phyloP scores from a whole-genome alignment of 1,140 invertebrate species.

The Anagrus nilaparvatae region DNA sequence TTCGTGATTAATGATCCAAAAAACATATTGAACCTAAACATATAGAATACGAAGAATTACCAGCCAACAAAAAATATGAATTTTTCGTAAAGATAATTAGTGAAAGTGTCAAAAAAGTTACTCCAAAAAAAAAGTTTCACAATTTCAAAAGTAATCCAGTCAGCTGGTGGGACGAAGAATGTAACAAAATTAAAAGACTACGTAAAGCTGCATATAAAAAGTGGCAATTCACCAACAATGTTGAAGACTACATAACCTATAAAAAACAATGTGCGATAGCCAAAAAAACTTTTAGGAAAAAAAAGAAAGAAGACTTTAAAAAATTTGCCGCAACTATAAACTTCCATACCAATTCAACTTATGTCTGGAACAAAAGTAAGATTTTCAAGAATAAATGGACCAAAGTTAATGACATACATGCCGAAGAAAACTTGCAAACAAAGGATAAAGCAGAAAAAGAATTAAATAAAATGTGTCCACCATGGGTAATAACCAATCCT shows the following conservation, averaged over 20 bases:
- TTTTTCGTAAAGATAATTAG: not conserved
- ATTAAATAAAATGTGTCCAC: not conserved
- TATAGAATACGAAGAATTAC: not conserved
- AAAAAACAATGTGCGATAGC: not conserved
- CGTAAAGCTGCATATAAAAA: not conserved
- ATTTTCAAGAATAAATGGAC: slow-evolving; percentile 5
- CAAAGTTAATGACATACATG: not conserved
- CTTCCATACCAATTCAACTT: not conserved
- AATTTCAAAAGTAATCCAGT: not conserved
- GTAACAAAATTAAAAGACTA: not conserved
- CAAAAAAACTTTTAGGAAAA: not conserved
- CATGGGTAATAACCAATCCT: not conserved
- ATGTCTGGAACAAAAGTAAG: not conserved
- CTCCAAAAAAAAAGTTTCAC: slow-evolving; percentile 3
- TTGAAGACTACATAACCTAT: not conserved
- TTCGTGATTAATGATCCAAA: too few species aligned
- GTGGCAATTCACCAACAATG: not conserved
- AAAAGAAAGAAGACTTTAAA: not conserved
- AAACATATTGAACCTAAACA: too few species aligned
- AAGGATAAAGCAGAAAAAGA: not conserved
- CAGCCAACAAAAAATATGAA: not conserved
- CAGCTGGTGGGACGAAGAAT: slow-evolving; percentile 3
- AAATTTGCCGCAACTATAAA: slow-evolving; percentile 1
- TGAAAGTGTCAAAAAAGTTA: slow-evolving; percentile 12
- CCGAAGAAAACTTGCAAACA: not conserved